Percentiles rank a stretch among this genome's conserved stretches.
Evolutionary conservation across 2,888 invertebrate species (phyloP).

Genomic region (Phaedon cochleariae): DNA sequence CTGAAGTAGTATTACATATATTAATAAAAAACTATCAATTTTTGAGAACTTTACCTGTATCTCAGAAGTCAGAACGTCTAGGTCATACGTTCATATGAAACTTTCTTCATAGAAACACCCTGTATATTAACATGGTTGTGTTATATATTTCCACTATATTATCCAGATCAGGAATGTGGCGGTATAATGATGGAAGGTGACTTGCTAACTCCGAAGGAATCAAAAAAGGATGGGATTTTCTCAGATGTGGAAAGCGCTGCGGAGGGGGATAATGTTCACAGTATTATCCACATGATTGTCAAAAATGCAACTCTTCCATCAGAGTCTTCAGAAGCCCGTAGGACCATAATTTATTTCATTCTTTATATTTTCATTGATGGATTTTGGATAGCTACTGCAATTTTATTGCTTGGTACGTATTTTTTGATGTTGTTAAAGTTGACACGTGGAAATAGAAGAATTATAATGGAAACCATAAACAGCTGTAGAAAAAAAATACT

Average conservation of each 20-base stretch:
- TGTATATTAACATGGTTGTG: no score
- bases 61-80: no score
- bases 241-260: conserved; percentile 18
- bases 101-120: no score
- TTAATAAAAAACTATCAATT: no score
- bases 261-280: conserved; percentile 33
- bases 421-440: no score
- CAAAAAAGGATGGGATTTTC: conserved; percentile 13
- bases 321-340: conserved; percentile 34
- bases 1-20: no score
- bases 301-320: conserved; percentile 41
- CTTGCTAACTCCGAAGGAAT: conserved; percentile 24
- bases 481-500: no score
- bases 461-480: no score
- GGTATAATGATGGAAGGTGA: conserved; percentile 26
- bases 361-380: conserved; percentile 46
- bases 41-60: no score
- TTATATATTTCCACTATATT: no score
- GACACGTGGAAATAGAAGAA: no score
- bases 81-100: no score
- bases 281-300: conserved; percentile 39
- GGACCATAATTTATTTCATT: conserved; percentile 42
- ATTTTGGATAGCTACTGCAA: conserved; percentile 51
- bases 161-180: conserved; percentile 43
- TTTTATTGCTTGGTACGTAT: conserved; percentile 50